These are phyloP conservation scores for Heterochromis multidens DNA, from an alignment of 2,113 vertebrate genomes.

Conservation along the genomic window DNA sequence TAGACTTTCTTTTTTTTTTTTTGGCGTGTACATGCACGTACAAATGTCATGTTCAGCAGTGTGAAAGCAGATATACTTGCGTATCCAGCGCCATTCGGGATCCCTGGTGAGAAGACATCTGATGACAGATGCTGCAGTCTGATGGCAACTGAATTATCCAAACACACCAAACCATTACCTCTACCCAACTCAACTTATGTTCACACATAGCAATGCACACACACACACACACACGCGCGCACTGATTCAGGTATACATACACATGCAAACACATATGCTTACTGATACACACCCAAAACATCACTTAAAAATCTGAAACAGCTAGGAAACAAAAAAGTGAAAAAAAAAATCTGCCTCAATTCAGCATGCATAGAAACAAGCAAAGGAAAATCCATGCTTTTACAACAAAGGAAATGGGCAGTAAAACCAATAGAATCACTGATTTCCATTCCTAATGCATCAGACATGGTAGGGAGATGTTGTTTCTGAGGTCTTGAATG, in stretches of 20 bases:
- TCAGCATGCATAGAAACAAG: conserved; percentile 14
- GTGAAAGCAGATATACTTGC: conserved; percentile 75
- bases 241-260: not conserved
- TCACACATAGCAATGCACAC: not conserved
- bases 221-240: not conserved
- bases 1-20: not conserved
- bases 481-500: conserved; percentile 47
- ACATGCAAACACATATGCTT: not conserved
- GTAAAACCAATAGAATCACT: conserved; percentile 19
- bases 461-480: conserved; percentile 41
- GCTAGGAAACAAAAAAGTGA: not conserved
- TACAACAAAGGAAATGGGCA: conserved; percentile 32
- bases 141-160: conserved; percentile 66
- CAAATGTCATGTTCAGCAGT: conserved; percentile 63
- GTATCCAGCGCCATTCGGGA: conserved; percentile 64
- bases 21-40: conserved; percentile 47
- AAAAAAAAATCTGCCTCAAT: not conserved
- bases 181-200: not conserved
- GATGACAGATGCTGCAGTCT: conserved; percentile 76
- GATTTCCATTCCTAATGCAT: conserved; percentile 60
- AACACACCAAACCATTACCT: conserved; percentile 54
- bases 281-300: not conserved
- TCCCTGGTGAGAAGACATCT: conserved; percentile 74
- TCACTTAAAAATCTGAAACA: not conserved
- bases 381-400: conserved; percentile 16